These are phyloP conservation scores for Ceramica pisi DNA, from an alignment of 2,888 invertebrate genomes.

Conservation along the genomic window DNA sequence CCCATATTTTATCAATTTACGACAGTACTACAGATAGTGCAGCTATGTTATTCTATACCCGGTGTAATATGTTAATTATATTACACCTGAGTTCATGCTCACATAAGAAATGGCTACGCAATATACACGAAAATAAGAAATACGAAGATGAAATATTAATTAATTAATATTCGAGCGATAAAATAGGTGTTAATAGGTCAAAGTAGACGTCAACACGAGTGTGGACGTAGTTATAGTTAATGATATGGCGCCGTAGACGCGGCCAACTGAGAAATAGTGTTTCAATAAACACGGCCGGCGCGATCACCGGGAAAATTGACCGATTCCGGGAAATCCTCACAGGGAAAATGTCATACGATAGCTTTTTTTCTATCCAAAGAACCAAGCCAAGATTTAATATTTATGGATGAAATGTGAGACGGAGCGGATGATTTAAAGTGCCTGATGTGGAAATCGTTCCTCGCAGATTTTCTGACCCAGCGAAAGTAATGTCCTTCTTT, in stretches of 20 bases:
- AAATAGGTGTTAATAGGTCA: slow-evolving; percentile 50
- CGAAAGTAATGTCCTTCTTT: slow-evolving; percentile 88
- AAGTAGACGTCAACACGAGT: slow-evolving; percentile 47
- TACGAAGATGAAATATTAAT: slow-evolving; percentile 2
- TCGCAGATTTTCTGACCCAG: slow-evolving; percentile 90
- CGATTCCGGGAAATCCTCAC: slow-evolving; percentile 88
- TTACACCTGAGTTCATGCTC: neutral
- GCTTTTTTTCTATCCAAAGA: slow-evolving; percentile 86
- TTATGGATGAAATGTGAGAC: slow-evolving; percentile 90
- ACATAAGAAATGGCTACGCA: slow-evolving; percentile 6
- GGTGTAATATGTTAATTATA: slow-evolving; percentile 13
- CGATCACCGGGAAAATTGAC: slow-evolving; percentile 90
- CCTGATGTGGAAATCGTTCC: slow-evolving; percentile 89
- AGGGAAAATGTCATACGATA: slow-evolving; percentile 86
- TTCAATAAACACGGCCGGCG: slow-evolving; percentile 88
- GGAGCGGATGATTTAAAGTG: slow-evolving; percentile 90
- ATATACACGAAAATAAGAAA: neutral
- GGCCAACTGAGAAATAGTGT: slow-evolving; percentile 88
- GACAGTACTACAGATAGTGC: slow-evolving; percentile 10
- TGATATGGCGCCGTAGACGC: slow-evolving; percentile 77
- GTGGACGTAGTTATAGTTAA: slow-evolving; percentile 70
- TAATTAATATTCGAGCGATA: slow-evolving; percentile 21
- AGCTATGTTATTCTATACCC: slow-evolving; percentile 15
- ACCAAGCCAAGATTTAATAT: slow-evolving; percentile 89
- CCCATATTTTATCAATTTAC: slow-evolving; percentile 40